A percentile compares a stretch with the other conserved stretches of the same genome.
Conservation (phyloP, 2,113 vertebrate species). For the Micromys minutus region DNA sequence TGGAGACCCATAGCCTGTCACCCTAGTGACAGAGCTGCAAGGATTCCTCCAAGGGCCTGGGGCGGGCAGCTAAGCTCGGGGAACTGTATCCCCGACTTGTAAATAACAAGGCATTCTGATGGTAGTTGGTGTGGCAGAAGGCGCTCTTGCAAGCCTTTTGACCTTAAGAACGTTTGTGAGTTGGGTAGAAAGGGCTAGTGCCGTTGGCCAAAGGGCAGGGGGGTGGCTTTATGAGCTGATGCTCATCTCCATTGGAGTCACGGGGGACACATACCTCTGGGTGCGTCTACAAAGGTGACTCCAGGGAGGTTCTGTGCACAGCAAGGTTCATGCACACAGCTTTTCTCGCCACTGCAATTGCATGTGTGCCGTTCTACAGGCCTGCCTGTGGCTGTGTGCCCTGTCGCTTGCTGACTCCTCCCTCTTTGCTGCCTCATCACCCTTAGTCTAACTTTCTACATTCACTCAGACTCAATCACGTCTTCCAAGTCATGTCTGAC, state of each 20-base stretch:
- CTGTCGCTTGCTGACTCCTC: background rate
- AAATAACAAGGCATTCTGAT: background rate
- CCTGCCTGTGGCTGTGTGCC: too few relatives aligned
- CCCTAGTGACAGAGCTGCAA: background rate
- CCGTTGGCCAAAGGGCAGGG: background rate
- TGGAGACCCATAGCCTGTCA: background rate
- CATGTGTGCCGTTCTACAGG: background rate
- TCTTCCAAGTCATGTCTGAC: background rate
- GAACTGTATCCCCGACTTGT: background rate
- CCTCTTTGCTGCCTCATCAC: background rate
- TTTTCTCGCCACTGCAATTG: background rate
- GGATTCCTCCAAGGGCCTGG: rapidly evolving
- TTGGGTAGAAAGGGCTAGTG: too few relatives aligned
- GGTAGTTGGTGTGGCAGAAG: too few relatives aligned
- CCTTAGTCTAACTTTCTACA: background rate
- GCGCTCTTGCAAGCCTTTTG: background rate
- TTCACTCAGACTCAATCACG: background rate
- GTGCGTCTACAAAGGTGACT: background rate
- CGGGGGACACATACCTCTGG: background rate
- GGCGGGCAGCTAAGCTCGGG: background rate
- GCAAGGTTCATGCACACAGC: background rate
- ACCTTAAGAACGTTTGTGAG: background rate
- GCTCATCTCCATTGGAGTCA: background rate
- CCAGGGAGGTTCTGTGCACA: background rate
- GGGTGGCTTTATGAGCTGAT: background rate